phyloP scores from a whole-genome alignment of 2,113 vertebrate species.

The Nestor notabilis region DNA sequence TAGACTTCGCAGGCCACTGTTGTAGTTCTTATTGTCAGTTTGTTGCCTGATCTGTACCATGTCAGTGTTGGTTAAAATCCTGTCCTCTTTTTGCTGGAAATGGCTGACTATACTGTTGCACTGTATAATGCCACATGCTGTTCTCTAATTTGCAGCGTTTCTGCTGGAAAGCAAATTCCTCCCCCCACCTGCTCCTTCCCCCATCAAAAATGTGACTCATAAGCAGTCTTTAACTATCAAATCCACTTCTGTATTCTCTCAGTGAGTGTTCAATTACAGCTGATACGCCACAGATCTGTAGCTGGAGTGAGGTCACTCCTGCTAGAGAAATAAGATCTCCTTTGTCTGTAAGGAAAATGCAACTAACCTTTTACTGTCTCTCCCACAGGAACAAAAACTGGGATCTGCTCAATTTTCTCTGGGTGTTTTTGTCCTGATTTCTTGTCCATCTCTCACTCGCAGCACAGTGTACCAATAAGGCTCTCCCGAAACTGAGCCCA shows the following conservation, averaged over 20 bases:
- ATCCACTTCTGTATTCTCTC: conserved; percentile 60
- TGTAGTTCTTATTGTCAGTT: conserved; percentile 6
- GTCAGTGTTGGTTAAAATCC: conserved; percentile 41
- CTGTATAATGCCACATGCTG: conserved; percentile 9
- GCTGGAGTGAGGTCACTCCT: conserved; percentile 61
- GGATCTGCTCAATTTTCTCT: conserved; percentile 47
- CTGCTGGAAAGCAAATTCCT: conserved; percentile 51
- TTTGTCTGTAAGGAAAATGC: conserved; percentile 52
- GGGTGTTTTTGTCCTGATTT: conserved; percentile 52
- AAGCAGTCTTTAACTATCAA: conserved; percentile 59
- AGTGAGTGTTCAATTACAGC: conserved; percentile 57
- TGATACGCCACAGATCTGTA: conserved; percentile 39
- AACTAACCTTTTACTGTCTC: conserved; percentile 73
- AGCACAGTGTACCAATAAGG: conserved; percentile 21
- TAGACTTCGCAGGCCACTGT: neutral
- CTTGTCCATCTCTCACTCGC: conserved; percentile 32
- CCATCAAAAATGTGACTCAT: conserved; percentile 55
- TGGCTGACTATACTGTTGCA: conserved; percentile 19
- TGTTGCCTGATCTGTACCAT: neutral
- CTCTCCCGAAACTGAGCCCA: conserved; percentile 27
- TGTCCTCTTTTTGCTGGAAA: neutral
- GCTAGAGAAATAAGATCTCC: conserved; percentile 56
- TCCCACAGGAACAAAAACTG: conserved; percentile 69
- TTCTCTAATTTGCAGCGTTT: conserved; percentile 43
- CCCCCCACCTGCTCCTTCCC: neutral